Conservation (phyloP, 2,797 vertebrate genomes). For the Alosa sapidissima region DNA sequence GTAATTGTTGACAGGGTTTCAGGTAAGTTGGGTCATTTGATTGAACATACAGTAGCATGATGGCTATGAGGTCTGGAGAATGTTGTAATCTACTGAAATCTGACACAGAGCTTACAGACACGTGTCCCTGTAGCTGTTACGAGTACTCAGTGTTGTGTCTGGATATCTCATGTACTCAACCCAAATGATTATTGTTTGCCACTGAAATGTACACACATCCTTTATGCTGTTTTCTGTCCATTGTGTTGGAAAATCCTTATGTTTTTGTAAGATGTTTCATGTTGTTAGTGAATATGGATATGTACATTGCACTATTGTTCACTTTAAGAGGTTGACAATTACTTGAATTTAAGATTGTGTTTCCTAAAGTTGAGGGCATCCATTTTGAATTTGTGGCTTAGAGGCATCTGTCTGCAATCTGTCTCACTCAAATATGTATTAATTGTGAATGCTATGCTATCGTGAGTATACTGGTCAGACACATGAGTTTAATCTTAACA, state of each 20-base stretch:
- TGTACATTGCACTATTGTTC: slow-evolving; percentile 75
- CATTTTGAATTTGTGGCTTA: slow-evolving; percentile 37
- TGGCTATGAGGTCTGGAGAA: not conserved
- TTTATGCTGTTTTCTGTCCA: slow-evolving; percentile 41
- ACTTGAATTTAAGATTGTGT: slow-evolving; percentile 71
- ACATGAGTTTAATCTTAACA: not conserved
- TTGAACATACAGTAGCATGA: not conserved
- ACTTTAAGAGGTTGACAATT: slow-evolving; percentile 75
- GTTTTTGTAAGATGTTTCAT: slow-evolving; percentile 45
- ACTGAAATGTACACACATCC: slow-evolving; percentile 7
- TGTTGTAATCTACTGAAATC: not conserved
- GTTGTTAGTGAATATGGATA: slow-evolving; percentile 15
- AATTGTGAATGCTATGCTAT: slow-evolving; percentile 10
- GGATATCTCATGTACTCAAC: not conserved
- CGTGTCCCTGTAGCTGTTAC: not conserved
- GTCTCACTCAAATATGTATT: not conserved
- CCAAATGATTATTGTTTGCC: not conserved
- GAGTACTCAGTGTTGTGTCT: not conserved
- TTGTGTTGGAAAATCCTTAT: slow-evolving; percentile 23
- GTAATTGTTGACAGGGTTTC: not conserved
- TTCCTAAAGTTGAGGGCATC: slow-evolving; percentile 50
- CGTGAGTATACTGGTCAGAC: not conserved
- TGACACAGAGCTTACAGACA: not conserved
- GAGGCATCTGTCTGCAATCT: slow-evolving; percentile 35
- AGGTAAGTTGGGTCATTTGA: not conserved